A percentile compares a stretch with the other conserved stretches of the same genome.
phyloP scores from a whole-genome alignment of 2,797 vertebrate species.

The Enteromius paludinosus region DNA sequence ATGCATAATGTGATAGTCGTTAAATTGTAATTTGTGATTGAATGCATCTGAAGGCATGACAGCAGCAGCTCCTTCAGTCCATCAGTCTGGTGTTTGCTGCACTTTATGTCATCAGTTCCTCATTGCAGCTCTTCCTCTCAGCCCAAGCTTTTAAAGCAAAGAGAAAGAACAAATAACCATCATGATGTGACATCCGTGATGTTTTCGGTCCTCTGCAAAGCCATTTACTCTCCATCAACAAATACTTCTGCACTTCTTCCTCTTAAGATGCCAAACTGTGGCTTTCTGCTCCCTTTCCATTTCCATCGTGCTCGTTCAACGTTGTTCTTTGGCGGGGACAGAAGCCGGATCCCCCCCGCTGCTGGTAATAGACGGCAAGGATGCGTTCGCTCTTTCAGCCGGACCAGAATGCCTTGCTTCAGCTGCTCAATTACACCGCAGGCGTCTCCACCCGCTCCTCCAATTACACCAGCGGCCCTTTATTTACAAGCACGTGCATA shows the following conservation, averaged over 20 bases:
- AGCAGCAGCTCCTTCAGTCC: background rate
- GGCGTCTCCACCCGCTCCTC: slow-evolving; percentile 77
- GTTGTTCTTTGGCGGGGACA: slow-evolving; percentile 42
- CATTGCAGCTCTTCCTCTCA: background rate
- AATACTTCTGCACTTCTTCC: slow-evolving; percentile 35
- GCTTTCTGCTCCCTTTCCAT: slow-evolving; percentile 44
- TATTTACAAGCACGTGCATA: slow-evolving; percentile 75
- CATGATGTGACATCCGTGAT: slow-evolving; percentile 13
- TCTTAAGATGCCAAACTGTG: slow-evolving; percentile 7
- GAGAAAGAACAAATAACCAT: slow-evolving; percentile 18
- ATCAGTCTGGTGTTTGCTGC: background rate
- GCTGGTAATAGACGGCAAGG: slow-evolving; percentile 75
- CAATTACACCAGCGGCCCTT: slow-evolving; percentile 78
- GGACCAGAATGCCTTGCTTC: slow-evolving; percentile 66
- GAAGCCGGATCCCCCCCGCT: slow-evolving; percentile 73
- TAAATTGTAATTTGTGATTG: background rate
- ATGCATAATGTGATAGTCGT: background rate
- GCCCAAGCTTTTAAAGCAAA: background rate
- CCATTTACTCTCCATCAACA: slow-evolving; percentile 52
- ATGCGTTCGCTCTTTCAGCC: slow-evolving; percentile 75
- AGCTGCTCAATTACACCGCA: slow-evolving; percentile 79
- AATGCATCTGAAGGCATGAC: background rate
- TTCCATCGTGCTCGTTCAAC: slow-evolving; percentile 63
- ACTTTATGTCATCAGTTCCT: background rate
- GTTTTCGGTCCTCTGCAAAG: slow-evolving; percentile 32